Evolutionary conservation across 2,888 invertebrate species (phyloP).

Genomic region (Xestia sexstrigata): DNA sequence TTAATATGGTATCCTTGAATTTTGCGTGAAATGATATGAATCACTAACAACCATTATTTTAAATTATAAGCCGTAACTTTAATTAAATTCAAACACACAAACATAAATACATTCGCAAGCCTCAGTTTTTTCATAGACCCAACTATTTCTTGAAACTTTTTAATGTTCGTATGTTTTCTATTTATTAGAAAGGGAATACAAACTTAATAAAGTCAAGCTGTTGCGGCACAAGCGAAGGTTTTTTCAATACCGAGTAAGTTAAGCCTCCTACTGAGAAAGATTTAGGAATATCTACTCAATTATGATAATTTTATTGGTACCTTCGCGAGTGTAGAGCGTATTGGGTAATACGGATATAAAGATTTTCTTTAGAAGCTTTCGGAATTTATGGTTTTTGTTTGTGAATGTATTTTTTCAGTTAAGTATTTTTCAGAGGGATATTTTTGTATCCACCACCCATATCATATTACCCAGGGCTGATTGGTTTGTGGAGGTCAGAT

Average conservation of each 20-base stretch:
- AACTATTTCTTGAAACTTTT: neutral
- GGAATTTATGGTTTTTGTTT: slow-evolving; percentile 15
- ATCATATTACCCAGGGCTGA: too few species aligned
- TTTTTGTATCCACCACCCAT: too few species aligned
- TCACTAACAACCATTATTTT: neutral
- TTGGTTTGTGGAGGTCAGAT: too few species aligned
- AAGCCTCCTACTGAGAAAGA: slow-evolving; percentile 20
- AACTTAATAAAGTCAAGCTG: slow-evolving; percentile 59
- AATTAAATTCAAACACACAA: neutral
- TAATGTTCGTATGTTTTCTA: slow-evolving; percentile 31
- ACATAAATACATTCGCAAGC: neutral
- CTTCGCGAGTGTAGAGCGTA: slow-evolving; percentile 25
- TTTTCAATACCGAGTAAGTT: slow-evolving; percentile 46
- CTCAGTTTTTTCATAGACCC: neutral
- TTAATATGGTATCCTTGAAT: neutral
- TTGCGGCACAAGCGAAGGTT: slow-evolving; percentile 37
- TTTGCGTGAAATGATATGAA: neutral
- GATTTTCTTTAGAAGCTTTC: slow-evolving; percentile 27
- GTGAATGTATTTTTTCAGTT: neutral
- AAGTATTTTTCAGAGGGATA: neutral
- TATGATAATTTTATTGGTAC: slow-evolving; percentile 64
- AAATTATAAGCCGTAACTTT: neutral
- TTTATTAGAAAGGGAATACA: slow-evolving; percentile 32
- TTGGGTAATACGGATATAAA: slow-evolving; percentile 18
- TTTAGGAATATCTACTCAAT: slow-evolving; percentile 57